Percentiles rank a stretch among this genome's conserved stretches.
Conservation (phyloP, 92 coral and sea anemone species). For the Hydrozoanthus gracilis region DNA sequence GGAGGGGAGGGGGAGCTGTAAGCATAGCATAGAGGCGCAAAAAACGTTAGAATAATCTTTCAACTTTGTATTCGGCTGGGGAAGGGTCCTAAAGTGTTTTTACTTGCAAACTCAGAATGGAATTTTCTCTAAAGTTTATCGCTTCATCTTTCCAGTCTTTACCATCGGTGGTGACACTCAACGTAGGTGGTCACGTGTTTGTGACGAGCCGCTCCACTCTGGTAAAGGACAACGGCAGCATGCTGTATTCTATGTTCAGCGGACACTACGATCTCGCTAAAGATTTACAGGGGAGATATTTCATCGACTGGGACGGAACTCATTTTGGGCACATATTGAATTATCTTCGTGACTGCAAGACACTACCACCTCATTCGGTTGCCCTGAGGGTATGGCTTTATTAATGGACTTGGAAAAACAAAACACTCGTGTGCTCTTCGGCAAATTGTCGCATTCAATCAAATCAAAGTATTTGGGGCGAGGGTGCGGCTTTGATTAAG, state of each 20-base stretch:
- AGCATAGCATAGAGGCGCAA: no score
- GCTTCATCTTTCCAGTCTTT: conserved; percentile 29
- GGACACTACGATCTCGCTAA: conserved; percentile 85
- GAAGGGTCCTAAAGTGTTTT: no score
- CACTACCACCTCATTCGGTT: conserved; percentile 75
- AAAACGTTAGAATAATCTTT: no score
- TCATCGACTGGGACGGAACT: conserved; percentile 93
- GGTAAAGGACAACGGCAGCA: conserved; percentile 81
- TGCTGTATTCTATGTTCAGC: conserved; percentile 95
- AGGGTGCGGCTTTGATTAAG: no score
- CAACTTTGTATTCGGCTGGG: no score
- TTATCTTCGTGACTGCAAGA: conserved; percentile 79
- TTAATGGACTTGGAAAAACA: no score
- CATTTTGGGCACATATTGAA: conserved; percentile 79
- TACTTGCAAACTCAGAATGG: no score
- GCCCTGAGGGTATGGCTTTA: conserved; percentile 72
- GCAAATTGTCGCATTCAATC: no score
- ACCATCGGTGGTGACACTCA: conserved; percentile 86
- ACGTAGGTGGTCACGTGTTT: conserved; percentile 88
- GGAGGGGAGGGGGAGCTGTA: no score
- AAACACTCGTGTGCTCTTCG: not conserved
- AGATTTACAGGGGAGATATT: conserved; percentile 91
- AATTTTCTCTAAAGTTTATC: no score
- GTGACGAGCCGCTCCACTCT: conserved; percentile 87
- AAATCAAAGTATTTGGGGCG: no score